These are phyloP conservation scores for Laodelphax striatellus DNA, from an alignment of 1,140 invertebrate genomes.

Conservation along the genomic window DNA sequence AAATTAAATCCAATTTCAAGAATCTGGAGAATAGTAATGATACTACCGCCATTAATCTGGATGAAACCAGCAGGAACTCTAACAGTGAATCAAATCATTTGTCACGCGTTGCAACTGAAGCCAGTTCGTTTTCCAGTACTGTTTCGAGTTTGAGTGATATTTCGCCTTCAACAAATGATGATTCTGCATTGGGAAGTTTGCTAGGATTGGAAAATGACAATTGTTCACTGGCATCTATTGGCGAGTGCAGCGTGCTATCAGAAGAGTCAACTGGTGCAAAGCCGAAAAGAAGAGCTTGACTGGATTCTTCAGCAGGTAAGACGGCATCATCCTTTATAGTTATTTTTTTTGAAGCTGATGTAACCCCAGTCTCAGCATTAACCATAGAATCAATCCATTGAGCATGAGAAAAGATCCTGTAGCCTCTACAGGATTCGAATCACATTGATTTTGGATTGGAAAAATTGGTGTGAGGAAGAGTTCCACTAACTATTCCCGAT, in stretches of 20 bases:
- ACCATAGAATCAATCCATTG: too few species aligned
- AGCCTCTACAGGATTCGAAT: too few species aligned
- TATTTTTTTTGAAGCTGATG: too few species aligned
- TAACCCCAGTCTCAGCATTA: too few species aligned
- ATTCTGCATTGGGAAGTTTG: conserved; percentile 16
- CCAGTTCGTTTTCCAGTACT: conserved; percentile 33
- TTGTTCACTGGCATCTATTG: conserved; percentile 13
- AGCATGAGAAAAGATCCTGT: too few species aligned
- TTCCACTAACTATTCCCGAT: too few species aligned
- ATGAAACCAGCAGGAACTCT: conserved; percentile 1
- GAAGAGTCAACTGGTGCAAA: conserved; percentile 17
- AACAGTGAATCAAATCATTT: conserved; percentile 9
- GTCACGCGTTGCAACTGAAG: conserved; percentile 26
- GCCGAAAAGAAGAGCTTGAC: conserved; percentile 23
- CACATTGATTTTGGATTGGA: too few species aligned
- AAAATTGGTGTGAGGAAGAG: too few species aligned
- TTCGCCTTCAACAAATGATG: conserved; percentile 22
- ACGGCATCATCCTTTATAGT: not conserved
- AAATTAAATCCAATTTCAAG: not conserved
- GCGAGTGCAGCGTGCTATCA: conserved; percentile 16
- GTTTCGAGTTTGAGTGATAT: conserved; percentile 25
- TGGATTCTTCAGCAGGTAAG: conserved; percentile 24
- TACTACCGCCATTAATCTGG: not conserved
- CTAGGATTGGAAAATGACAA: conserved; percentile 20
- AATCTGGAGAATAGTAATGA: not conserved